Evolutionary conservation across 1,140 invertebrate genomes (phyloP).

Genomic region (Macrostomum lignano): DNA sequence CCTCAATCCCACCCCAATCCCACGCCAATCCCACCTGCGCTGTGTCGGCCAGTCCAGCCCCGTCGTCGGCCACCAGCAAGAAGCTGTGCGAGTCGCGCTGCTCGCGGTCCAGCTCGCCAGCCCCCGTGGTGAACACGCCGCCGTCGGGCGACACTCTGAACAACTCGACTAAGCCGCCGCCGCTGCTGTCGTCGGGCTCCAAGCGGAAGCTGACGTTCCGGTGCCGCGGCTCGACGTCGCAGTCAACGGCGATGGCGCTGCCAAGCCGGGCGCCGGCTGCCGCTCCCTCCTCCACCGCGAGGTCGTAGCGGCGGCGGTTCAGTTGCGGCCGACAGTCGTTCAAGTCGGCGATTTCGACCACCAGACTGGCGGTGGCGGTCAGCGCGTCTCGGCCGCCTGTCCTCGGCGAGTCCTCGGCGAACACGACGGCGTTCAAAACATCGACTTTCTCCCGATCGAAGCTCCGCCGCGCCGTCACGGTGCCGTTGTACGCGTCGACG

Average conservation of each 20-base stretch:
- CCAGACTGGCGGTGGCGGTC: neutral
- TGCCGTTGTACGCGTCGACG: neutral
- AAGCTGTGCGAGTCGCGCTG: too few species aligned
- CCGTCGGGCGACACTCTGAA: too few species aligned
- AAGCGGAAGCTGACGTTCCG: too few species aligned
- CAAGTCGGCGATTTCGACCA: neutral
- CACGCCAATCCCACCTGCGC: too few species aligned
- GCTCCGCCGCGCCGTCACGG: neutral
- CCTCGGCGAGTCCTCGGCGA: neutral
- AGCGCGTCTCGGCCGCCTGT: neutral
- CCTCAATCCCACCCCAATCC: too few species aligned
- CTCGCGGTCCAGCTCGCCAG: too few species aligned
- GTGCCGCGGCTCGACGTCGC: too few species aligned
- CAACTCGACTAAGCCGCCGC: too few species aligned
- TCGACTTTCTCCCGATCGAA: neutral
- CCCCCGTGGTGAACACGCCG: too few species aligned
- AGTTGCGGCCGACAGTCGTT: neutral
- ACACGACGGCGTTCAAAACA: neutral
- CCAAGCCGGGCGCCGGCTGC: neutral
- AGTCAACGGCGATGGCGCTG: neutral
- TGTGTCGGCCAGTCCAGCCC: too few species aligned
- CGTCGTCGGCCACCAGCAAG: too few species aligned
- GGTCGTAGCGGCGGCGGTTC: neutral
- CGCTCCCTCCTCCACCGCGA: neutral
- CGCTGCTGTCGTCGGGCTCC: too few species aligned